These are phyloP conservation scores for Fulmarus glacialis DNA, from an alignment of 2,113 vertebrate genomes.

Conservation along the genomic window DNA sequence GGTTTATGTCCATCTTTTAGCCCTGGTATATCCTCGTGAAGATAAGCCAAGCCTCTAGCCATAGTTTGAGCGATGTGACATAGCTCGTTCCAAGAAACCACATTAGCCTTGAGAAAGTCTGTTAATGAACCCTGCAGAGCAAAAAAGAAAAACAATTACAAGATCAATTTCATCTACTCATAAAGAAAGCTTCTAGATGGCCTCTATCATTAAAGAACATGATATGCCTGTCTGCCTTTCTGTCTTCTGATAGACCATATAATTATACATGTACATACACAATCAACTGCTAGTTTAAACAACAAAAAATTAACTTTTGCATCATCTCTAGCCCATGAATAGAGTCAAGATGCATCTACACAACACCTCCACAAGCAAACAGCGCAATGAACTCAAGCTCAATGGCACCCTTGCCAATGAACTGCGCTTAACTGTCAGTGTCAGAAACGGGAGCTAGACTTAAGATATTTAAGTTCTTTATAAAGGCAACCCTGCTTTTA, in stretches of 20 bases:
- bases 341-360: background rate
- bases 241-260: background rate
- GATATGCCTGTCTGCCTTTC: background rate
- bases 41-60: conserved; percentile 93
- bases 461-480: background rate
- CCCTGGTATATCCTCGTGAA: conserved; percentile 96
- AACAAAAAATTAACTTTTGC: background rate
- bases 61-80: conserved; percentile 94
- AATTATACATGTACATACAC: accelerated
- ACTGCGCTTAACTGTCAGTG: accelerated
- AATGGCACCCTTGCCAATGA: accelerated
- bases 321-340: accelerated
- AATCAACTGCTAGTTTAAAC: background rate
- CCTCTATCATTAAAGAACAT: background rate
- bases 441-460: background rate
- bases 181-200: background rate
- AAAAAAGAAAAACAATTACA: background rate
- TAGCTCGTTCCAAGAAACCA: conserved; percentile 95
- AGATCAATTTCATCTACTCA: background rate
- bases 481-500: background rate
- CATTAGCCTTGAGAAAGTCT: conserved; percentile 96
- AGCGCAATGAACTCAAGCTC: accelerated
- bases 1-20: conserved; percentile 97
- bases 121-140: conserved; percentile 89
- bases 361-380: background rate